Conservation (phyloP, 1,140 invertebrate genomes). For the Calosoma granatense region DNA sequence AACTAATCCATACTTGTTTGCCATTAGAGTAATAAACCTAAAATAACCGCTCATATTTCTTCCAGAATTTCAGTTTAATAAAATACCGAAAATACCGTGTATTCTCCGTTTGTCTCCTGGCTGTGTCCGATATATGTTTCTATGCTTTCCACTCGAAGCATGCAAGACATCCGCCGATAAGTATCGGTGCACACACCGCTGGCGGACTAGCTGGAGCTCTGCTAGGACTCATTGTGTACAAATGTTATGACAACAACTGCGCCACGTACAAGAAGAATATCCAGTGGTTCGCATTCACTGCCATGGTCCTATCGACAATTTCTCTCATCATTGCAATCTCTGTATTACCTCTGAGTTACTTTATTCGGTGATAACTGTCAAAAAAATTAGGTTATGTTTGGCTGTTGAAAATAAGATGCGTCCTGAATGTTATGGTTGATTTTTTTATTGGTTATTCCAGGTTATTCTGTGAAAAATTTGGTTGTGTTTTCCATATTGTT, state of each 20-base stretch:
- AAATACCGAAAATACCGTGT: constrained; percentile 46
- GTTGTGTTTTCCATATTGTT: too few relatives aligned
- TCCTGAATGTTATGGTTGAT: too few relatives aligned
- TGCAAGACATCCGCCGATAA: constrained; percentile 44
- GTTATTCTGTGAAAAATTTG: too few relatives aligned
- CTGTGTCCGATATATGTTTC: constrained; percentile 44
- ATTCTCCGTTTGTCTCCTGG: constrained; percentile 47
- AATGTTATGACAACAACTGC: constrained; percentile 20
- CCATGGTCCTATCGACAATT: not conserved
- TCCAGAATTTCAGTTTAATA: constrained; percentile 48
- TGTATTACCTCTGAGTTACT: not conserved
- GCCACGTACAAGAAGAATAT: not conserved
- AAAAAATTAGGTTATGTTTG: too few relatives aligned
- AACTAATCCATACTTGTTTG: too few relatives aligned
- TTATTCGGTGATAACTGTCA: not conserved
- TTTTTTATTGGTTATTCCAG: too few relatives aligned
- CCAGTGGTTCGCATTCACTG: not conserved
- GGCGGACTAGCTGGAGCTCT: constrained; percentile 70
- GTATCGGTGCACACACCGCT: constrained; percentile 64
- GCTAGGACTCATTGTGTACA: constrained; percentile 66
- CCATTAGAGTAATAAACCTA: too few relatives aligned
- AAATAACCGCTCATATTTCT: too few relatives aligned
- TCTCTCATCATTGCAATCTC: not conserved
- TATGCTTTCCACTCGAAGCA: constrained; percentile 35
- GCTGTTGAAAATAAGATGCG: too few relatives aligned